Conservation (phyloP, 2,113 vertebrate species). For the Gobiocypris rarus region DNA sequence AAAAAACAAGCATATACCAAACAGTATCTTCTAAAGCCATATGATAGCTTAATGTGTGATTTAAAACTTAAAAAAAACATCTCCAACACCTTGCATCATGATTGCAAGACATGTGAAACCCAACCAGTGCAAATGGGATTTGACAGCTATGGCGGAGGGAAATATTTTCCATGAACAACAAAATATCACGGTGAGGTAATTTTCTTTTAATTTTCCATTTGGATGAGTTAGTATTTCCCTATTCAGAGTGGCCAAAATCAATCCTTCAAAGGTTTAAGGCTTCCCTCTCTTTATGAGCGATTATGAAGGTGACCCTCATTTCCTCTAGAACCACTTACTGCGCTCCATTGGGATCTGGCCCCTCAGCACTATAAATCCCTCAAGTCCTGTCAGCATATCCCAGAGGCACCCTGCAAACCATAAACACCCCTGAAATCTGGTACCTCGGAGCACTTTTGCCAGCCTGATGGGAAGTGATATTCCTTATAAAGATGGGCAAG, state of each 20-base stretch:
- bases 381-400: slow-evolving; percentile 37
- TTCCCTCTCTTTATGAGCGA: slow-evolving; percentile 31
- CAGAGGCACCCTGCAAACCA: slow-evolving; percentile 31
- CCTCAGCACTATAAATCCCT: slow-evolving; percentile 40
- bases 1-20: neutral
- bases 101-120: neutral
- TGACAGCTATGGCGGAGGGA: neutral
- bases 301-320: slow-evolving; percentile 54
- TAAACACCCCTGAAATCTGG: slow-evolving; percentile 38
- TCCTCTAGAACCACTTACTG: slow-evolving; percentile 35
- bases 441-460: slow-evolving; percentile 35
- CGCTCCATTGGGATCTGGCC: slow-evolving; percentile 31
- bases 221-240: slow-evolving; percentile 6
- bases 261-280: slow-evolving; percentile 29
- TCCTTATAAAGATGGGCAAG: slow-evolving; percentile 43
- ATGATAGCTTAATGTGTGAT: neutral
- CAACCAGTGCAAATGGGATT: neutral
- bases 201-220: slow-evolving; percentile 17
- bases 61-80: neutral
- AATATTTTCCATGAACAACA: neutral
- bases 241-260: slow-evolving; percentile 2
- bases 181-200: neutral
- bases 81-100: slow-evolving; percentile 3
- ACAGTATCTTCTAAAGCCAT: neutral
- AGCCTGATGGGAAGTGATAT: slow-evolving; percentile 50